phyloP scores from a whole-genome alignment of 2,888 invertebrate species.

The Tetragnatha montana region DNA sequence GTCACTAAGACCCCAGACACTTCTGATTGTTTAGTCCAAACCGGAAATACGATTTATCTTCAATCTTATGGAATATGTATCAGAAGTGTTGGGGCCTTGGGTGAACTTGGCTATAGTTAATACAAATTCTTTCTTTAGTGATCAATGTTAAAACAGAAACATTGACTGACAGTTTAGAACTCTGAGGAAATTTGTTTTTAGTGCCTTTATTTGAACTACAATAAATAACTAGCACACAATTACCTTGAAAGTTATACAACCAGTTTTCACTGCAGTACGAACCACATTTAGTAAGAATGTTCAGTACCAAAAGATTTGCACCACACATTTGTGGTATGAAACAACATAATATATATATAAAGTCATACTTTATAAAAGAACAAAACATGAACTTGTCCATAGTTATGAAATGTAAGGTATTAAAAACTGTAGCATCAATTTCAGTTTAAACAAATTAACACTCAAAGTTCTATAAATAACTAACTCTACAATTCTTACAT shows the following conservation, averaged over 20 bases:
- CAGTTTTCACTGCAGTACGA: conserved; percentile 63
- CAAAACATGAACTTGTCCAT: conserved; percentile 48
- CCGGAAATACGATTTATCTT: no score
- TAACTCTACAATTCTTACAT: conserved; percentile 64
- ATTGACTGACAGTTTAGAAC: no score
- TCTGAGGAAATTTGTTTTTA: conserved; percentile 39
- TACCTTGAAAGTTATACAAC: conserved; percentile 68
- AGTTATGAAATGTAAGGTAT: conserved; percentile 51
- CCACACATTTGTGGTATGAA: conserved; percentile 48
- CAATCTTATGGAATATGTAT: no score
- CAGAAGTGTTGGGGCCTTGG: no score
- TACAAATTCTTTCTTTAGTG: no score
- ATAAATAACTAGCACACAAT: conserved; percentile 69
- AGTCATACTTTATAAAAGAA: conserved; percentile 58
- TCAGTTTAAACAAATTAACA: conserved; percentile 56
- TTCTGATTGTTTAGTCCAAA: no score
- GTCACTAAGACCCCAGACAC: no score
- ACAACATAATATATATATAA: conserved; percentile 63
- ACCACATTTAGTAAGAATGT: conserved; percentile 63
- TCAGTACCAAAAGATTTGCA: conserved; percentile 55
- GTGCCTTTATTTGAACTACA: conserved; percentile 69
- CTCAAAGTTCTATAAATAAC: conserved; percentile 56
- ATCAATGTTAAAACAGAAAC: no score
- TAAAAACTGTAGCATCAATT: conserved; percentile 62
- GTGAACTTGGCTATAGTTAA: no score